Conservation (phyloP, 2,888 invertebrate species). For the Cyaniris semiargus region DNA sequence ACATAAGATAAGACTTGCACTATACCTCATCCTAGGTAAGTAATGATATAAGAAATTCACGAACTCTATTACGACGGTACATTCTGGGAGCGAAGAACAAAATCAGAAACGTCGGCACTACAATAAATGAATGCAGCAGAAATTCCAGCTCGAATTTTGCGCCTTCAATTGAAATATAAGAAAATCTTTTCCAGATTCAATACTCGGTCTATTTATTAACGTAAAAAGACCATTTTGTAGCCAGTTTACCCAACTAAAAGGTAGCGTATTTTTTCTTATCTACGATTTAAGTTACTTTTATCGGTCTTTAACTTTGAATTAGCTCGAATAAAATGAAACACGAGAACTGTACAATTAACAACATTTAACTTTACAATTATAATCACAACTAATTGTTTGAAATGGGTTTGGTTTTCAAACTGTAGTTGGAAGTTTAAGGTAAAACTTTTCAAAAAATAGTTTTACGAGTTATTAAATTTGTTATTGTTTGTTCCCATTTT, state of each 20-base stretch:
- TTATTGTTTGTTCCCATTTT: slow-evolving; percentile 3
- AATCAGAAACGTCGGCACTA: slow-evolving; percentile 23
- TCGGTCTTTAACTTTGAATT: background rate
- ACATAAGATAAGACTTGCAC: background rate
- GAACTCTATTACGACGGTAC: slow-evolving; percentile 10
- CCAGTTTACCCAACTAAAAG: slow-evolving; percentile 8
- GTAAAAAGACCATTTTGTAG: slow-evolving; percentile 12
- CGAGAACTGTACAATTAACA: background rate
- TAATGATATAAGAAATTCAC: slow-evolving; percentile 23
- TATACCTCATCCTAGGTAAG: background rate
- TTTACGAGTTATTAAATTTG: slow-evolving; percentile 2
- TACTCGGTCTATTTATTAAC: slow-evolving; percentile 18
- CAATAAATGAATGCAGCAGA: slow-evolving; percentile 29
- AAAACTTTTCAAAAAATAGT: background rate
- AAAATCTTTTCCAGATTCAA: slow-evolving; percentile 24
- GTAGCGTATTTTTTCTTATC: background rate
- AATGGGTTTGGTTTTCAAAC: slow-evolving; percentile 1
- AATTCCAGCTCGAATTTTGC: slow-evolving; percentile 23
- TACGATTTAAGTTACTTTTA: background rate
- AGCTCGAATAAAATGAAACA: background rate
- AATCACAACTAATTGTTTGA: background rate
- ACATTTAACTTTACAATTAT: background rate
- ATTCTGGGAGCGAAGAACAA: slow-evolving; percentile 16
- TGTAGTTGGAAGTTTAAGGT: background rate
- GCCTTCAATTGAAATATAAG: slow-evolving; percentile 26